Percentiles rank a stretch among this genome's conserved stretches.
These are phyloP conservation scores for Amphibalanus amphitrite DNA, from an alignment of 1,140 invertebrate genomes.

Conservation along the genomic window DNA sequence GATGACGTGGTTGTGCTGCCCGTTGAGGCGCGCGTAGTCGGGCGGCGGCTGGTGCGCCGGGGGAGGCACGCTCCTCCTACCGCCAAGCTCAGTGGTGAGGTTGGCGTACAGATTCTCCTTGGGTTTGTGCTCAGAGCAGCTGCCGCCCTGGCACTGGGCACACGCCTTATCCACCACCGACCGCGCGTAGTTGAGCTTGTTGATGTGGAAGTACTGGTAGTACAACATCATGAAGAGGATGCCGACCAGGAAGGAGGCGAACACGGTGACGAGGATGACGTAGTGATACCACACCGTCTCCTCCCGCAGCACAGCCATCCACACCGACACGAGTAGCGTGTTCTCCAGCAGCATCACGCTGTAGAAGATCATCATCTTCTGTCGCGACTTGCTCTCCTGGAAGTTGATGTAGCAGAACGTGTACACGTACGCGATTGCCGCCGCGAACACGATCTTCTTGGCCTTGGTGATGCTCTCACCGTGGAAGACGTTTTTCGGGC, in stretches of 20 bases:
- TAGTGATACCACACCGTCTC: constrained; percentile 35
- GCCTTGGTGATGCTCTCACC: constrained; percentile 48
- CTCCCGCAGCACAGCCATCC: constrained; percentile 36
- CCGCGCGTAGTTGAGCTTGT: constrained; percentile 23
- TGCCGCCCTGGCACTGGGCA: neutral
- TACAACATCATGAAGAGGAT: constrained; percentile 68
- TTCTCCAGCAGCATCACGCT: constrained; percentile 83
- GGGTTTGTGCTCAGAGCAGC: neutral
- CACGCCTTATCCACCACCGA: neutral
- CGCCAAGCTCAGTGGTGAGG: neutral
- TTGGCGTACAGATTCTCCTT: neutral
- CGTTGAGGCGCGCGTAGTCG: neutral
- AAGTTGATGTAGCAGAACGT: constrained; percentile 81
- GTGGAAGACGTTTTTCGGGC: constrained; percentile 64
- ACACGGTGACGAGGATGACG: constrained; percentile 38
- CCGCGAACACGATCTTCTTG: constrained; percentile 43
- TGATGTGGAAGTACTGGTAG: constrained; percentile 53
- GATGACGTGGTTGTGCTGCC: constrained; percentile 33
- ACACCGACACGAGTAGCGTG: constrained; percentile 47
- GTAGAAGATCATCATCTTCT: constrained; percentile 73
- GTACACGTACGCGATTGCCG: constrained; percentile 66
- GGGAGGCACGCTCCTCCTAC: too few species aligned
- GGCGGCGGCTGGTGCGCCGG: neutral
- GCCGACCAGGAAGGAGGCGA: constrained; percentile 52
- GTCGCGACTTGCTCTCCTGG: constrained; percentile 54